A percentile compares a stretch with the other conserved stretches of the same genome.
Conservation (phyloP, 1,140 invertebrate genomes). For the Drusus annulatus region DNA sequence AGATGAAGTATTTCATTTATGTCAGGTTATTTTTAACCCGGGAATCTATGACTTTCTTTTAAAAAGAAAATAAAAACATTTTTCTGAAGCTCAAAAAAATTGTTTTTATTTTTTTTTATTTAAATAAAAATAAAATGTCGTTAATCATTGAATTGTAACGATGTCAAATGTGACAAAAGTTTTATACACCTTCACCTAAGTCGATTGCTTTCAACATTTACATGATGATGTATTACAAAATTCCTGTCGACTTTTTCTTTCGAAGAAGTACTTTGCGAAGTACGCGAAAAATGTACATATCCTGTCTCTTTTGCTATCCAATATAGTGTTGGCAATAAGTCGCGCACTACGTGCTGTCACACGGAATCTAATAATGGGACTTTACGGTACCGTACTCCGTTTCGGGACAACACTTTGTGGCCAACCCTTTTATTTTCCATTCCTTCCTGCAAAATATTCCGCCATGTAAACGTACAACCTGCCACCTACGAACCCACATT, state of each 20-base stretch:
- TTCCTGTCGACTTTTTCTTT: background rate
- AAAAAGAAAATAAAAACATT: too few relatives aligned
- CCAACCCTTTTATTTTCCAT: constrained; percentile 7
- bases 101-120: too few relatives aligned
- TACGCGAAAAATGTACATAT: background rate
- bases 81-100: too few relatives aligned
- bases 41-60: too few relatives aligned
- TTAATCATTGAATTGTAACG: too few relatives aligned
- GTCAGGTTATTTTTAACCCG: too few relatives aligned
- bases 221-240: constrained; percentile 2
- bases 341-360: constrained; percentile 13
- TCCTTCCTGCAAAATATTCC: background rate
- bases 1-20: too few relatives aligned
- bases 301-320: background rate
- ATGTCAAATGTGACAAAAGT: too few relatives aligned
- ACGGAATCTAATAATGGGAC: constrained; percentile 3
- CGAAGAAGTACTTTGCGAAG: background rate
- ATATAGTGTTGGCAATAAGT: constrained; percentile 31
- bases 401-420: constrained; percentile 5
- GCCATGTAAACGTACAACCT: too few relatives aligned
- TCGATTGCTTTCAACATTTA: background rate
- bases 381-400: background rate
- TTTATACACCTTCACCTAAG: too few relatives aligned
- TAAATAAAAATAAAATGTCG: too few relatives aligned
- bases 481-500: too few relatives aligned